Conservation (phyloP, 1,140 invertebrate species). For the Scylla paramamosain region DNA sequence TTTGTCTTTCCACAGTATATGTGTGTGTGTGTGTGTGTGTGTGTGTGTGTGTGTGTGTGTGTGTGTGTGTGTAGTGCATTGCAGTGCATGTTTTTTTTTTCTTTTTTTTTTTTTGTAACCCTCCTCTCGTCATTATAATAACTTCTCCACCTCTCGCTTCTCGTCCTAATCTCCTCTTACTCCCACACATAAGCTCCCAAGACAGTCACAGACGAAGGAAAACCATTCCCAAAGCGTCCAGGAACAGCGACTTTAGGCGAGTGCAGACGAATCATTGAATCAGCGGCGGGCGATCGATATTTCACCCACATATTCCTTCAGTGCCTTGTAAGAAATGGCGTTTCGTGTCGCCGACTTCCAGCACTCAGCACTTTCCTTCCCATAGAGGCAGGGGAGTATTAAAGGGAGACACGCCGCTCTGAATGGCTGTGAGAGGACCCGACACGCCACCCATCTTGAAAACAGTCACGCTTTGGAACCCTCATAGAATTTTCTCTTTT, state of each 20-base stretch:
- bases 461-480: not conserved
- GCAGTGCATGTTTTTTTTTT: too few species aligned
- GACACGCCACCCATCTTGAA: not conserved
- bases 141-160: too few species aligned
- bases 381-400: not conserved
- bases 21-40: too few species aligned
- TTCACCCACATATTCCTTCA: not conserved
- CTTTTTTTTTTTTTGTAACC: too few species aligned
- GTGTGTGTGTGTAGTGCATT: too few species aligned
- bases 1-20: too few species aligned
- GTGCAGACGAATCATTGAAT: not conserved
- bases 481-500: not conserved
- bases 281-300: not conserved
- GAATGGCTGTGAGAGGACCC: not conserved
- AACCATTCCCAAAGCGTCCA: not conserved
- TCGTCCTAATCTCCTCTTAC: too few species aligned
- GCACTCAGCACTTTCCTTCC: conserved; percentile 18
- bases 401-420: not conserved
- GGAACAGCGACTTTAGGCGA: not conserved
- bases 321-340: not conserved
- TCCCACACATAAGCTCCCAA: not conserved
- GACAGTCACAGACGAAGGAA: not conserved
- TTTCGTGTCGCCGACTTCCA: not conserved
- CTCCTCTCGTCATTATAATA: too few species aligned
- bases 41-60: too few species aligned